Conservation (phyloP, 2,888 invertebrate genomes). For the Lithophane ornitopus region DNA sequence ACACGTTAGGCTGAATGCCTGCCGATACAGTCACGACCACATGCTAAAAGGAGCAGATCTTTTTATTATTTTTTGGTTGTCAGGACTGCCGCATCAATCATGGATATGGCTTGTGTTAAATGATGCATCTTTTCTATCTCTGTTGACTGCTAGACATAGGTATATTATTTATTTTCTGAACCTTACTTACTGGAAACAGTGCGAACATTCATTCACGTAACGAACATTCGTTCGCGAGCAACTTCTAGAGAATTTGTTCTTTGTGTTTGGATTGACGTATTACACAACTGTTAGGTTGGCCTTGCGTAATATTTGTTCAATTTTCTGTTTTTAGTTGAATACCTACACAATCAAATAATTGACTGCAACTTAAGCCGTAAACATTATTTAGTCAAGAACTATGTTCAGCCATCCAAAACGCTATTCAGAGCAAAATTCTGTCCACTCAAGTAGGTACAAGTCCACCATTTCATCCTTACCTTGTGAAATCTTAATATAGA, state of each 20-base stretch:
- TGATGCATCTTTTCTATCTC: neutral
- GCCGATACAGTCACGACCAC: slow-evolving; percentile 22
- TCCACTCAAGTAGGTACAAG: slow-evolving; percentile 2
- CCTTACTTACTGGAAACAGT: no score
- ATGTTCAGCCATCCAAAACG: neutral
- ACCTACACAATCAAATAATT: neutral
- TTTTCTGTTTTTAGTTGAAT: neutral
- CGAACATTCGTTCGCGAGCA: neutral
- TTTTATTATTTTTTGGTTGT: neutral
- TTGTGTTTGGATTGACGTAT: neutral
- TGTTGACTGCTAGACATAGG: no score
- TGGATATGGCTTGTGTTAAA: neutral
- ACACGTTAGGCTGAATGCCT: slow-evolving; percentile 16
- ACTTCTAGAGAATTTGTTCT: neutral
- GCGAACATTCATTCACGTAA: neutral
- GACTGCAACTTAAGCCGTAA: no score
- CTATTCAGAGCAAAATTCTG: neutral
- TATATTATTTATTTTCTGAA: neutral
- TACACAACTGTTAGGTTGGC: neutral
- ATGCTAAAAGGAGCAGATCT: neutral
- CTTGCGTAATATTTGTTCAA: no score
- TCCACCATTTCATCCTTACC: slow-evolving; percentile 77
- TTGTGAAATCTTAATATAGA: slow-evolving; percentile 92
- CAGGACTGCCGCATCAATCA: neutral
- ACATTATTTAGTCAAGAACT: neutral